These are phyloP conservation scores for Oceanodroma tethys DNA, from an alignment of 2,113 vertebrate genomes.

Conservation along the genomic window DNA sequence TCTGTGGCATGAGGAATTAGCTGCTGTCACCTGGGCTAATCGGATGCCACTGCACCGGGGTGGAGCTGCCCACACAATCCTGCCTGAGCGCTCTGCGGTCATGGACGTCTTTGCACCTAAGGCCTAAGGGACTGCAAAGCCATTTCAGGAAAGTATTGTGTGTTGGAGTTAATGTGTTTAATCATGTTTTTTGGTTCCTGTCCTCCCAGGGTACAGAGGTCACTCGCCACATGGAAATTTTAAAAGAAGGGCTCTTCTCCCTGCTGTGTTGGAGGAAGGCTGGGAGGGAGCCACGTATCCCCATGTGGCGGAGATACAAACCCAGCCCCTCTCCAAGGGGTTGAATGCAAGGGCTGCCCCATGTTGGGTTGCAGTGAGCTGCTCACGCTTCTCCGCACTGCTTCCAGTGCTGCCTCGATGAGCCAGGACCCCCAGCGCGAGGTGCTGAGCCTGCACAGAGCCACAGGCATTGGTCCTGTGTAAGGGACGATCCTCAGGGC, in stretches of 20 bases:
- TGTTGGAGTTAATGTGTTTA: background rate
- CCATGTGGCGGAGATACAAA: no score
- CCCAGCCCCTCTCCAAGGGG: background rate
- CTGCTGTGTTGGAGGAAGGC: background rate
- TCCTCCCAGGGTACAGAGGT: background rate
- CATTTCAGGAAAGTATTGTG: background rate
- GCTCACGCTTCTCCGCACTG: background rate
- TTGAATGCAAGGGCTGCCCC: accelerated
- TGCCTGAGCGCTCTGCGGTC: background rate
- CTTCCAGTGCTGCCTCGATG: background rate
- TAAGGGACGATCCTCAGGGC: background rate
- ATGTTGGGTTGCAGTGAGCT: background rate
- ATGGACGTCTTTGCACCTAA: background rate
- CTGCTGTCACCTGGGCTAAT: background rate
- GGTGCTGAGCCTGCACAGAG: background rate
- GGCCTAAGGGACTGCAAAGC: background rate
- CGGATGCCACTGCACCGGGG: background rate
- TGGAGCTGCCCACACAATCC: background rate
- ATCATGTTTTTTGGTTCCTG: background rate
- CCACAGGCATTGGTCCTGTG: accelerated
- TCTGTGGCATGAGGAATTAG: background rate
- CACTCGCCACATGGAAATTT: background rate
- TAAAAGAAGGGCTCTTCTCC: background rate
- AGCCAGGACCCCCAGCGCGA: accelerated
- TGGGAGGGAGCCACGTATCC: no score